Conservation (phyloP, 2,797 vertebrate genomes). For the Phylloscopus collybita region DNA sequence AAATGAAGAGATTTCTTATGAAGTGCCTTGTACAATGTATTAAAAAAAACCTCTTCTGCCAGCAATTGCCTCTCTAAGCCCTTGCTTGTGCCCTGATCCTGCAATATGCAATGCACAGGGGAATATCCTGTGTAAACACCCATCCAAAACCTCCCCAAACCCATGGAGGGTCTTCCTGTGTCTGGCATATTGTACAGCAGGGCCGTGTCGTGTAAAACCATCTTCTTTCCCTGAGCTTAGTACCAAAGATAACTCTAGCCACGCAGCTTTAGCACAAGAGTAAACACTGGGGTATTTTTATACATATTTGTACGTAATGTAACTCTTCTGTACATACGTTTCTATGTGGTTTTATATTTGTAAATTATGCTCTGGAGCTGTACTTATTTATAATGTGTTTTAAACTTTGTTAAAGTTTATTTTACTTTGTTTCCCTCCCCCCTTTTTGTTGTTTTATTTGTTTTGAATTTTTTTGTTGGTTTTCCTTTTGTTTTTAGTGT, state of each 20-base stretch:
- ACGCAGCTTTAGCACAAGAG: conserved; percentile 59
- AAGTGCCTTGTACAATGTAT: conserved; percentile 72
- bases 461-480: conserved; percentile 16
- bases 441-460: conserved; percentile 16
- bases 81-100: conserved; percentile 3
- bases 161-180: not conserved
- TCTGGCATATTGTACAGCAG: not conserved
- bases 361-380: conserved; percentile 86
- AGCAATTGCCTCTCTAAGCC: conserved; percentile 28
- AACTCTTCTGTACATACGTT: conserved; percentile 78
- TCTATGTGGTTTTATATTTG: conserved; percentile 81
- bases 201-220: not conserved
- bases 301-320: conserved; percentile 66
- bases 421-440: not conserved
- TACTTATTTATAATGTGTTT: conserved; percentile 90
- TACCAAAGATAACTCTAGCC: conserved; percentile 76
- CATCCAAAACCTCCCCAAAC: not conserved
- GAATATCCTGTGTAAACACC: not conserved
- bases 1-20: conserved; percentile 68
- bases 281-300: conserved; percentile 73
- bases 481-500: conserved; percentile 38
- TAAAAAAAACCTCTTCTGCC: conserved; percentile 39
- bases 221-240: conserved; percentile 44
- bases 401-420: conserved; percentile 63
- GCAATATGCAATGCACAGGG: not conserved